Percentiles rank a stretch among this genome's conserved stretches.
Conservation (phyloP, 1,140 invertebrate species). For the Leptopilina clavipes region DNA sequence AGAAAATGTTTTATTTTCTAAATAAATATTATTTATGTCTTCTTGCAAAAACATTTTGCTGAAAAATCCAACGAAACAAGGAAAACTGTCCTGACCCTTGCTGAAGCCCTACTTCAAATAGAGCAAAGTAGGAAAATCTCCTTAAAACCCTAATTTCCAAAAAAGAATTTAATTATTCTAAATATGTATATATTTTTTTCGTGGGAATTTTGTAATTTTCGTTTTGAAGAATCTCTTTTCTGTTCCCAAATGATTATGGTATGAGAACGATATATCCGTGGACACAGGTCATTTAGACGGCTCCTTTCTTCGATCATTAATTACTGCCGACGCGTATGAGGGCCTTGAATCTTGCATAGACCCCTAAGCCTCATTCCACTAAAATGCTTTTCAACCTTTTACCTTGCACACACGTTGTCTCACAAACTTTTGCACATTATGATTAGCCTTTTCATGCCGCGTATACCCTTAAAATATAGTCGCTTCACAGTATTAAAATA, state of each 20-base stretch:
- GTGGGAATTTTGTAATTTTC: constrained; percentile 14
- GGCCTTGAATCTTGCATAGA: constrained; percentile 51
- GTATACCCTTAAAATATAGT: neutral
- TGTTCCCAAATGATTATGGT: constrained; percentile 36
- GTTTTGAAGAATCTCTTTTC: neutral
- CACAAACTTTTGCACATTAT: constrained; percentile 32
- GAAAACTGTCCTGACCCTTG: too few species aligned
- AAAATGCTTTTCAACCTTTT: constrained; percentile 58
- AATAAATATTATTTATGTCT: too few species aligned
- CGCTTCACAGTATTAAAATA: neutral
- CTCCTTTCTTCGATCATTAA: constrained; percentile 74
- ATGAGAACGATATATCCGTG: constrained; percentile 57
- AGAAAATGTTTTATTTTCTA: too few species aligned
- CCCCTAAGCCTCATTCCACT: constrained; percentile 44
- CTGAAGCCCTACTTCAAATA: too few species aligned
- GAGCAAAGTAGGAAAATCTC: too few species aligned
- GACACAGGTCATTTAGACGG: constrained; percentile 73
- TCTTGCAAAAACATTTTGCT: too few species aligned
- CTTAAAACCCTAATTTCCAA: too few species aligned
- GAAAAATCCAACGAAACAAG: too few species aligned
- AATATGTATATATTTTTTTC: neutral
- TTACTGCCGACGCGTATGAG: constrained; percentile 61
- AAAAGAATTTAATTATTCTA: too few species aligned
- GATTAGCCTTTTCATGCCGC: neutral
- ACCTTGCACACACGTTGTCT: constrained; percentile 50